Conservation (phyloP, 2,113 vertebrate species). For the Upupa epops region DNA sequence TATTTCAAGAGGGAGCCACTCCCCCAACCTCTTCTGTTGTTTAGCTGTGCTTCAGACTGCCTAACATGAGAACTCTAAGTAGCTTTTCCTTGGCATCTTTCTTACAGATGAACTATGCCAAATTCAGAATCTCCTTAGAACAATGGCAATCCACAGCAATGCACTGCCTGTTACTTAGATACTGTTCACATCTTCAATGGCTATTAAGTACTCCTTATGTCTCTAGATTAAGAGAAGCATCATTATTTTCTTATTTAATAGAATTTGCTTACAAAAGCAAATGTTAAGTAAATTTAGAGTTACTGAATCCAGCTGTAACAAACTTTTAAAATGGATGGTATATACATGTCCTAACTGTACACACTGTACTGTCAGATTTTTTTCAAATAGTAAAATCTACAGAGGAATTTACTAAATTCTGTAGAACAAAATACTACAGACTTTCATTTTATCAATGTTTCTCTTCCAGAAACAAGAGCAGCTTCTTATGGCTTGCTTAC, state of each 20-base stretch:
- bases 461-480: neutral
- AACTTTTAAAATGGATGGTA: neutral
- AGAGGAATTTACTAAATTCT: neutral
- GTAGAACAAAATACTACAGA: too few relatives aligned
- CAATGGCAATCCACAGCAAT: neutral
- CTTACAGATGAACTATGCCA: accelerated
- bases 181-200: neutral
- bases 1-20: too few relatives aligned
- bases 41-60: neutral
- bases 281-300: too few relatives aligned
- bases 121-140: neutral
- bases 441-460: neutral
- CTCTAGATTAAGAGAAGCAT: neutral
- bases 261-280: neutral
- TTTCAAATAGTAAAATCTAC: neutral
- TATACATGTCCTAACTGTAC: neutral
- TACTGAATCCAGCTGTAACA: too few relatives aligned
- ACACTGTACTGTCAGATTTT: too few relatives aligned
- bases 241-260: neutral
- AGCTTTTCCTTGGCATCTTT: neutral
- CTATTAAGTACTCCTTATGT: neutral
- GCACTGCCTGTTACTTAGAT: neutral
- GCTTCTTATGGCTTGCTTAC: neutral
- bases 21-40: neutral
- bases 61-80: neutral